A percentile compares a stretch with the other conserved stretches of the same genome.
Conservation (phyloP, 2,113 vertebrate species). For the Apaloderma vittatum region DNA sequence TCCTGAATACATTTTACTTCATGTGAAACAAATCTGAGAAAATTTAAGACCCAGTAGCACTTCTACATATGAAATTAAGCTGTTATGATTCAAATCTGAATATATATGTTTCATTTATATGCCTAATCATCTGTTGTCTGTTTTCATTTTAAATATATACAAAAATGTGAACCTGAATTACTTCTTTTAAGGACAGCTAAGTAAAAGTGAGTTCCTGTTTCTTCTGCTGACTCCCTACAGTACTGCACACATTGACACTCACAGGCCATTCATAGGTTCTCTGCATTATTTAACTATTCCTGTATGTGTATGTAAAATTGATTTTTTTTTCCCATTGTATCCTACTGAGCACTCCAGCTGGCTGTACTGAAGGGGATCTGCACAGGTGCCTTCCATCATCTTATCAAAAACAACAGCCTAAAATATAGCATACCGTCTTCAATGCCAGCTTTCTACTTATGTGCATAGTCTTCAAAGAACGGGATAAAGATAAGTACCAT, state of each 20-base stretch:
- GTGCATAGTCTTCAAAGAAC: not conserved
- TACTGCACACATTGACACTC: not conserved
- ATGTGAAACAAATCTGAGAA: not conserved
- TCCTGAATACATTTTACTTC: not conserved
- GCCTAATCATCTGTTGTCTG: not conserved
- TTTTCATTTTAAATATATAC: not conserved
- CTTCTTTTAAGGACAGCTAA: not conserved
- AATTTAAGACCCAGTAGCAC: rapidly evolving
- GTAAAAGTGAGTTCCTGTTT: not conserved
- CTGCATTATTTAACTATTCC: not conserved
- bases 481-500: not conserved
- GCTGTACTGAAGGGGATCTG: not conserved
- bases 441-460: not conserved
- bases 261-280: not conserved
- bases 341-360: not conserved
- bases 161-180: not conserved
- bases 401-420: not conserved
- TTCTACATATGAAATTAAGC: not conserved
- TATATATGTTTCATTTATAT: not conserved
- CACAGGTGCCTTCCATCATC: not conserved
- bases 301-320: not conserved
- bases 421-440: not conserved
- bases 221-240: not conserved
- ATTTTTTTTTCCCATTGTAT: not conserved
- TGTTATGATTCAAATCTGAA: not conserved